These are phyloP conservation scores for Apoderus coryli DNA, from an alignment of 2,888 invertebrate genomes.

Conservation along the genomic window DNA sequence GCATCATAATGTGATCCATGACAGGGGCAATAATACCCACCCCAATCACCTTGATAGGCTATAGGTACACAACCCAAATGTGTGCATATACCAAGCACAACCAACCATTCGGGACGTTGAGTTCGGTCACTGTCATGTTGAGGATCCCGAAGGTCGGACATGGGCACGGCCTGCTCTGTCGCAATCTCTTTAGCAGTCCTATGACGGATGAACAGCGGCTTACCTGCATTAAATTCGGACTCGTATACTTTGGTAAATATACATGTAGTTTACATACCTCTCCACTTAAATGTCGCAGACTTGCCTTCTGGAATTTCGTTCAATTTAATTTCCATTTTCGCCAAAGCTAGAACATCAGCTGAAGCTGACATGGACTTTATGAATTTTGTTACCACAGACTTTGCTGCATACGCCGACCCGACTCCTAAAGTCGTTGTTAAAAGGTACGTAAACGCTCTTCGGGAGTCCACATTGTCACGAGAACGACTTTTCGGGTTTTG, in stretches of 20 bases:
- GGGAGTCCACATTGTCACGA: too few species aligned
- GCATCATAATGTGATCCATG: slow-evolving; percentile 74
- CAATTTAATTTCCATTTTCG: slow-evolving; percentile 63
- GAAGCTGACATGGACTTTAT: slow-evolving; percentile 50
- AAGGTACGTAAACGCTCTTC: too few species aligned
- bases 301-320: slow-evolving; percentile 51
- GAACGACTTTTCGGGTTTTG: too few species aligned
- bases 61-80: slow-evolving; percentile 77
- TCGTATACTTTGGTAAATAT: slow-evolving; percentile 53
- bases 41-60: slow-evolving; percentile 47
- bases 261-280: too few species aligned
- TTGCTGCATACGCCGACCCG: too few species aligned
- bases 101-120: slow-evolving; percentile 56
- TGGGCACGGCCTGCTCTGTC: slow-evolving; percentile 48
- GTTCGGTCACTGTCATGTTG: slow-evolving; percentile 19
- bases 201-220: slow-evolving; percentile 65
- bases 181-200: slow-evolving; percentile 45
- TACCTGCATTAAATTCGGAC: too few species aligned
- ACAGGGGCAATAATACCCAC: slow-evolving; percentile 70
- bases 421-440: too few species aligned
- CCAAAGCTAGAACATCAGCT: slow-evolving; percentile 60
- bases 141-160: slow-evolving; percentile 53
- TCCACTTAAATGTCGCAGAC: slow-evolving; percentile 57
- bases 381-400: too few species aligned
- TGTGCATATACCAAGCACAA: slow-evolving; percentile 68